Conservation (phyloP, 92 coral and sea anemone species). For the Phenganax subtilis region DNA sequence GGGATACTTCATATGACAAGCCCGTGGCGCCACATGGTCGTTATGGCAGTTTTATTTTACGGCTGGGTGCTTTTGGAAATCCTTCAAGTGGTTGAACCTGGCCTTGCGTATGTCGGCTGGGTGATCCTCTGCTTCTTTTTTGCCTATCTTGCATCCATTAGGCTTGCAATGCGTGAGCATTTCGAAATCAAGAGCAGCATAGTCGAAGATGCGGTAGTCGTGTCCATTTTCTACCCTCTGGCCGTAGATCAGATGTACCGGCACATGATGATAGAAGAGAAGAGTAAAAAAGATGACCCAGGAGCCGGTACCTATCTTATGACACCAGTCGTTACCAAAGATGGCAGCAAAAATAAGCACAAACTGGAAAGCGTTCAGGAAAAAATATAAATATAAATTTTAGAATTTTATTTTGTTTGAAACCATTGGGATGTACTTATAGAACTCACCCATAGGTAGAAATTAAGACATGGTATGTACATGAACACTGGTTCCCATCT, state of each 20-base stretch:
- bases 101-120: slow-evolving; percentile 25
- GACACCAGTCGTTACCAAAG: not conserved
- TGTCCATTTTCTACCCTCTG: not conserved
- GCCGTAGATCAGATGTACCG: slow-evolving; percentile 13
- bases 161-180: slow-evolving; percentile 3
- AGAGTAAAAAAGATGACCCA: slow-evolving; percentile 3
- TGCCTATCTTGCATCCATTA: not conserved
- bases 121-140: not conserved
- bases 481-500: too few relatives aligned
- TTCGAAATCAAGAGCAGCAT: not conserved
- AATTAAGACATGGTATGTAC: too few relatives aligned
- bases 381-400: too few relatives aligned
- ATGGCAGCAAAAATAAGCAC: not conserved
- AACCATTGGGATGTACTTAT: too few relatives aligned
- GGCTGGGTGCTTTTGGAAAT: slow-evolving; percentile 17
- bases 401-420: too few relatives aligned
- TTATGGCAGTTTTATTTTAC: slow-evolving; percentile 7
- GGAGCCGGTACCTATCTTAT: not conserved
- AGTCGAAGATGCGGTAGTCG: slow-evolving; percentile 2
- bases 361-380: not conserved
- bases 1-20: slow-evolving; percentile 6
- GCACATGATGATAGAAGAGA: not conserved
- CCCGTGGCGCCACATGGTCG: slow-evolving; percentile 6
- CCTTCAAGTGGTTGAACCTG: slow-evolving; percentile 15
- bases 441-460: too few relatives aligned